A percentile compares a stretch with the other conserved stretches of the same genome.
phyloP scores from a whole-genome alignment of 2,888 invertebrate species.

The Tachina grossa region DNA sequence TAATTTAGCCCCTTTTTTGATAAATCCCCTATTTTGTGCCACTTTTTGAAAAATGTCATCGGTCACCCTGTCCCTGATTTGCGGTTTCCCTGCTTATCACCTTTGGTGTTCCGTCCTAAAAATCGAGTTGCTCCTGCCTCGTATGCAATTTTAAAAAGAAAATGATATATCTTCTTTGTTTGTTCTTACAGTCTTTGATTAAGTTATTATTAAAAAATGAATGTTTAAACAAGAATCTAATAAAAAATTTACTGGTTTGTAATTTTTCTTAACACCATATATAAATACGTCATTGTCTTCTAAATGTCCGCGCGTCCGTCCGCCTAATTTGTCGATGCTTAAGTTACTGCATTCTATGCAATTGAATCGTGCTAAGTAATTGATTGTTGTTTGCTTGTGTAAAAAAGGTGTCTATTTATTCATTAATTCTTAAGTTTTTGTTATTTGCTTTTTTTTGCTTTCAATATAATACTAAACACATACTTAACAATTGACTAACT shows the following conservation, averaged over 20 bases:
- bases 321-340: background rate
- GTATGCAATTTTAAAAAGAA: no score
- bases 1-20: no score
- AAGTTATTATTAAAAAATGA: slow-evolving; percentile 39
- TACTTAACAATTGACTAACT: slow-evolving; percentile 51
- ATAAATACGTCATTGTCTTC: slow-evolving; percentile 5
- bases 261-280: slow-evolving; percentile 9
- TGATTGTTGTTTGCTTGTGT: slow-evolving; percentile 50
- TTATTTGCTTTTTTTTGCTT: slow-evolving; percentile 31
- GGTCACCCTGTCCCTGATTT: no score
- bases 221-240: background rate
- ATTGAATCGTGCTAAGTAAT: slow-evolving; percentile 63
- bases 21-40: no score
- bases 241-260: slow-evolving; percentile 41
- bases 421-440: slow-evolving; percentile 45
- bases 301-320: slow-evolving; percentile 3
- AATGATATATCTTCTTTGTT: background rate
- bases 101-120: no score
- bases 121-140: no score
- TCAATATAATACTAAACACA: slow-evolving; percentile 33
- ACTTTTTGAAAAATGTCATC: no score
- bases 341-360: slow-evolving; percentile 29
- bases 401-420: slow-evolving; percentile 60
- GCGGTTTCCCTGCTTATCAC: no score
- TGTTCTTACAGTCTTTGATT: slow-evolving; percentile 13